Conservation (phyloP, 1,140 invertebrate genomes). For the Sycobia sp. region DNA sequence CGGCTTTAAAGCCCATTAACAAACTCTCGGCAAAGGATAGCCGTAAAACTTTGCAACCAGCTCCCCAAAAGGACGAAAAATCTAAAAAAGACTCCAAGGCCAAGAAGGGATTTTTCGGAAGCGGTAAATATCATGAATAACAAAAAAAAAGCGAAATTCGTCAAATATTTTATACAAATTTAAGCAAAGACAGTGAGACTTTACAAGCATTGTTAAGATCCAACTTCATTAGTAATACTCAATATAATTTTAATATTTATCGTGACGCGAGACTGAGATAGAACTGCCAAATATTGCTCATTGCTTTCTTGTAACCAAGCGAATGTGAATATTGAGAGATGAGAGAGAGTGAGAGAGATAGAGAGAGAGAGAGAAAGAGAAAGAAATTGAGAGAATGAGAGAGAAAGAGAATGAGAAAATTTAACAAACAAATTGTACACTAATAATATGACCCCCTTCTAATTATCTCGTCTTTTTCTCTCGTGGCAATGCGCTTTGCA, state of each 20-base stretch:
- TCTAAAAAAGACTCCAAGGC: slow-evolving; percentile 60
- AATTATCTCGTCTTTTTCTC: slow-evolving; percentile 1
- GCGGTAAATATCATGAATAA: slow-evolving; percentile 69
- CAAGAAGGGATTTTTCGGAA: slow-evolving; percentile 82
- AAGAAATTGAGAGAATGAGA: neutral
- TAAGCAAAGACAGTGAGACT: neutral
- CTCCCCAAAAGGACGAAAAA: slow-evolving; percentile 51
- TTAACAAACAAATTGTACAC: no score
- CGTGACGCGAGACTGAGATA: neutral
- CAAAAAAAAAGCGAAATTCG: slow-evolving; percentile 3
- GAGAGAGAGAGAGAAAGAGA: no score
- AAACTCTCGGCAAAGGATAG: slow-evolving; percentile 59
- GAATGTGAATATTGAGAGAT: neutral
- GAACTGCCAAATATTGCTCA: neutral
- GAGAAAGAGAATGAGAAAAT: no score
- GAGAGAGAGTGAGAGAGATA: neutral
- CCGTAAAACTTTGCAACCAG: slow-evolving; percentile 48
- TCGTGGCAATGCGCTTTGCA: slow-evolving; percentile 1
- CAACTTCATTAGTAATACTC: neutral
- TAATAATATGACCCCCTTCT: no score
- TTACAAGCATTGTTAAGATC: neutral
- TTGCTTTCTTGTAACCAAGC: neutral
- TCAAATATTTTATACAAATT: neutral
- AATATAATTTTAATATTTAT: neutral
- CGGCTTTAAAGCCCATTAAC: slow-evolving; percentile 57